Conservation (phyloP, 2,888 invertebrate genomes). For the Cremastinae sp. region DNA sequence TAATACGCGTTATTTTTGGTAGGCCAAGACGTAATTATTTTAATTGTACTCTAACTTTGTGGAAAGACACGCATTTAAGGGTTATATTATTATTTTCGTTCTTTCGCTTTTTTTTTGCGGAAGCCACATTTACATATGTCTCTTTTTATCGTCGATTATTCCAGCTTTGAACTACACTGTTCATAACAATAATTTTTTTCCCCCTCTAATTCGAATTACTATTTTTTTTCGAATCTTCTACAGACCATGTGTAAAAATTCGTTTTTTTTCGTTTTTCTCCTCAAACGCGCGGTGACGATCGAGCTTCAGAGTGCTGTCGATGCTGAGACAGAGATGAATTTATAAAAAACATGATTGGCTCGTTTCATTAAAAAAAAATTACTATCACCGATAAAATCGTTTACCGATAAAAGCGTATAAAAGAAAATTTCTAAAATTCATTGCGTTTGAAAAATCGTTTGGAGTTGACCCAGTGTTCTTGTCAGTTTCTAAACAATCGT, state of each 20-base stretch:
- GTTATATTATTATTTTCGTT: conserved; percentile 38
- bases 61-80: conserved; percentile 59
- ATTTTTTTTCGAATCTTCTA: conserved; percentile 38
- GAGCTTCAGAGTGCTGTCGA: conserved; percentile 51
- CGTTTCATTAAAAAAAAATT: conserved; percentile 6
- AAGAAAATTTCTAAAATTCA: conserved; percentile 49
- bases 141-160: conserved; percentile 46
- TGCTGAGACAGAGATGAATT: conserved; percentile 46
- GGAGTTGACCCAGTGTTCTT: conserved; percentile 47
- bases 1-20: conserved; percentile 38
- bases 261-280: conserved; percentile 23
- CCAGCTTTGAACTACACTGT: conserved; percentile 37
- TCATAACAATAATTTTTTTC: conserved; percentile 25
- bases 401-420: conserved; percentile 58
- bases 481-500: conserved; percentile 46
- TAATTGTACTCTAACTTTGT: conserved; percentile 61
- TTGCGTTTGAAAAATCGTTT: conserved; percentile 38
- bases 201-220: conserved; percentile 31
- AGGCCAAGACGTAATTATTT: conserved; percentile 57
- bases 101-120: conserved; percentile 18
- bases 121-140: conserved; percentile 53
- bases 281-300: conserved; percentile 40
- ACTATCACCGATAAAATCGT: conserved; percentile 56
- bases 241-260: conserved; percentile 46
- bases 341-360: conserved; percentile 48